Conservation (phyloP, 2,797 vertebrate genomes). For the Alosa sapidissima region DNA sequence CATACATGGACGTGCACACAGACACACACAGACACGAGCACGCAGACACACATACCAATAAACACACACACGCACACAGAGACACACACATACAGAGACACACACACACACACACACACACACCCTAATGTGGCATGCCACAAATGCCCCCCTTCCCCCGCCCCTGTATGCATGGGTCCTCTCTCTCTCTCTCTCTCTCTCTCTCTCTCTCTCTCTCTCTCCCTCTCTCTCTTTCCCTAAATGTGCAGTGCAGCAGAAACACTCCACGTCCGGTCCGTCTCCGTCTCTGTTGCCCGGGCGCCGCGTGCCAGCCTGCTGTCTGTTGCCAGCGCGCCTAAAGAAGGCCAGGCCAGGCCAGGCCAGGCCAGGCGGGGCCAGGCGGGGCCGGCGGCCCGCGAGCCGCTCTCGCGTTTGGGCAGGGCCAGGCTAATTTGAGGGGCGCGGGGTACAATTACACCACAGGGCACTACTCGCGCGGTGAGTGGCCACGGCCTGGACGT, state of each 20-base stretch:
- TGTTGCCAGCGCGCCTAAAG: slow-evolving; percentile 42
- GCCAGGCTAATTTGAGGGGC: slow-evolving; percentile 38
- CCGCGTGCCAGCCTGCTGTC: not conserved
- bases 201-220: slow-evolving; percentile 28
- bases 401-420: slow-evolving; percentile 26
- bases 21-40: not conserved
- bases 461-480: slow-evolving; percentile 37
- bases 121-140: not conserved
- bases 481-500: slow-evolving; percentile 29
- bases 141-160: not conserved
- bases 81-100: slow-evolving; percentile 28
- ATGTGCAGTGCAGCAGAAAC: slow-evolving; percentile 34
- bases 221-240: slow-evolving; percentile 35
- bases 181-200: not conserved
- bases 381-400: not conserved
- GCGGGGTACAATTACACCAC: slow-evolving; percentile 45
- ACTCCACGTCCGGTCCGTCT: slow-evolving; percentile 14
- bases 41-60: not conserved
- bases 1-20: slow-evolving; percentile 30
- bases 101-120: not conserved
- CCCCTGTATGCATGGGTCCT: not conserved
- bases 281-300: not conserved
- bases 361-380: too few relatives aligned
- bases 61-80: not conserved
- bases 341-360: slow-evolving; percentile 37